phyloP scores from a whole-genome alignment of 2,113 vertebrate species.

The Prinia subflava region DNA sequence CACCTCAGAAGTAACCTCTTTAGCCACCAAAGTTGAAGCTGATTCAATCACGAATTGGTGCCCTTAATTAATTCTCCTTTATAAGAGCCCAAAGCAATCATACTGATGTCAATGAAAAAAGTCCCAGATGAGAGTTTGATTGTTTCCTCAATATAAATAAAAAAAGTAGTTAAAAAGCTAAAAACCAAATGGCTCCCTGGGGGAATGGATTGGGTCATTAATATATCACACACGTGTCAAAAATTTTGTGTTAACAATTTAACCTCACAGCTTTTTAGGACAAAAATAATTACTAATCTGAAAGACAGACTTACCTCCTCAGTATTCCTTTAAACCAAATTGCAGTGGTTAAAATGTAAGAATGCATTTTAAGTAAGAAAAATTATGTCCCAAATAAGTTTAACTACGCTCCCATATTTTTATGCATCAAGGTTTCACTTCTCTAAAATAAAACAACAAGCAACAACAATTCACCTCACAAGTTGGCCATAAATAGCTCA shows the following conservation, averaged over 20 bases:
- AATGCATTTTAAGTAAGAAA: background rate
- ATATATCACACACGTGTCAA: background rate
- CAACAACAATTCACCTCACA: background rate
- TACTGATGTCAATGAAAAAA: background rate
- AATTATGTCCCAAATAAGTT: background rate
- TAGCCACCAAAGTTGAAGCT: constrained; percentile 10
- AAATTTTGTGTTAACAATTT: background rate
- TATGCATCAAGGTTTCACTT: background rate
- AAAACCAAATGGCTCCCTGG: background rate
- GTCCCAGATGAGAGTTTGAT: background rate
- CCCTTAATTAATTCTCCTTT: constrained; percentile 24
- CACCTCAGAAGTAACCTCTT: constrained; percentile 11
- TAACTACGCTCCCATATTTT: background rate
- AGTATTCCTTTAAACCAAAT: background rate
- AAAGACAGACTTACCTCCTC: background rate
- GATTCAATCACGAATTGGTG: background rate
- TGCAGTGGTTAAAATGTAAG: background rate
- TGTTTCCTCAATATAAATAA: constrained; percentile 24
- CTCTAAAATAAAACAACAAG: background rate
- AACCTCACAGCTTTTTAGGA: background rate
- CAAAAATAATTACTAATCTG: background rate
- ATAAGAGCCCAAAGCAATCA: constrained; percentile 9
- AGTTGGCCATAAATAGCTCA: background rate
- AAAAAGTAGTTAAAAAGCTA: background rate
- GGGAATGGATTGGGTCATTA: background rate